A percentile compares a stretch with the other conserved stretches of the same genome.
Evolutionary conservation across 2,797 vertebrate genomes (phyloP).

Genomic region (Emydoidea blandingii): DNA sequence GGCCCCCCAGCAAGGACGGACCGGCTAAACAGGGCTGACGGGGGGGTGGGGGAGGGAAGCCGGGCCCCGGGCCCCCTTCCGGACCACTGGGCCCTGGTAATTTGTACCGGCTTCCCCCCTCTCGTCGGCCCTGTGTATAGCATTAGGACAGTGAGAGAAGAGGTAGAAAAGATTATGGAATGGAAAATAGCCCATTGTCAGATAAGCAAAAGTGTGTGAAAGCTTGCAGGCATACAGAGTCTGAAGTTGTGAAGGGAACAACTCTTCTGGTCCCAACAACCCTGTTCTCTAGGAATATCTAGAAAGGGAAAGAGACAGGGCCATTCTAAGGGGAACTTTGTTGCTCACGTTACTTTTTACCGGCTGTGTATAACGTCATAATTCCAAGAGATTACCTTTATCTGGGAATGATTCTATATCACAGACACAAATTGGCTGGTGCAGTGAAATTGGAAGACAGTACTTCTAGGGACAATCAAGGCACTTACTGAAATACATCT

Average conservation of each 20-base stretch:
- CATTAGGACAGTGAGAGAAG: background rate
- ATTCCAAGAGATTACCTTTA: background rate
- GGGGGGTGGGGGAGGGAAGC: too few relatives aligned
- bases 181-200: background rate
- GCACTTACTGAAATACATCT: background rate
- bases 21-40: too few relatives aligned
- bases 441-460: background rate
- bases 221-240: background rate
- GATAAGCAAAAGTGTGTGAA: background rate
- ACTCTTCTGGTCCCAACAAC: background rate
- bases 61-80: too few relatives aligned
- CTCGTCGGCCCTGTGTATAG: background rate
- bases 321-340: too few relatives aligned
- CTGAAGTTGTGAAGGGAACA: background rate
- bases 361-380: background rate
- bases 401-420: too few relatives aligned
- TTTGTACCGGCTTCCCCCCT: too few relatives aligned
- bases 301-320: background rate
- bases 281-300: background rate
- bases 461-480: background rate
- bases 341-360: background rate
- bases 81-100: too few relatives aligned
- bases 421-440: background rate
- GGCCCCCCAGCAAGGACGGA: too few relatives aligned
- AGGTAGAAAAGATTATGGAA: background rate